Evolutionary conservation across 2,113 vertebrate species (phyloP).

Genomic region (Gobius niger): DNA sequence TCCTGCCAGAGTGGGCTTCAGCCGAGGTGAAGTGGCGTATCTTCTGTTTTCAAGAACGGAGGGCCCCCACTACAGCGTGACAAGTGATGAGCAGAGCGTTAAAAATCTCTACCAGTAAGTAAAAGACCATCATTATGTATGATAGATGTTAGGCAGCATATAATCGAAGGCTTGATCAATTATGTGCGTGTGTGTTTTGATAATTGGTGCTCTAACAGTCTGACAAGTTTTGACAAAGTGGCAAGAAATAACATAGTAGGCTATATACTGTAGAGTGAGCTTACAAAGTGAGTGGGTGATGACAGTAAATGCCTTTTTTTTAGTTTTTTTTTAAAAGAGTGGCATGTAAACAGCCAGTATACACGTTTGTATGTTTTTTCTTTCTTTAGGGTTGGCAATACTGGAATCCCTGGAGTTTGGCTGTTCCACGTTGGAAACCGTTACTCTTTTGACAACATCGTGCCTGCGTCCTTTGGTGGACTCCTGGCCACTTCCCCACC

Average conservation of each 20-base stretch:
- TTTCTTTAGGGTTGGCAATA: constrained; percentile 83
- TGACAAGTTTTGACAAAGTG: not conserved
- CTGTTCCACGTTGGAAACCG: constrained; percentile 86
- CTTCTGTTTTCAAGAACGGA: constrained; percentile 74
- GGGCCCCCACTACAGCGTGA: constrained; percentile 83
- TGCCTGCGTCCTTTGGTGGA: constrained; percentile 65
- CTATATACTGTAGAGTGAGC: no score
- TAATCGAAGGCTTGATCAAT: not conserved
- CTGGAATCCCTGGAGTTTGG: constrained; percentile 87
- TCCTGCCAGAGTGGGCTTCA: constrained; percentile 91
- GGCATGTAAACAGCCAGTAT: no score
- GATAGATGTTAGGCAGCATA: not conserved
- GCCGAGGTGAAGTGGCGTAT: constrained; percentile 81
- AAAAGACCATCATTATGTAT: not conserved
- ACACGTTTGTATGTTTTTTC: not conserved
- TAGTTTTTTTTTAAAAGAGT: no score
- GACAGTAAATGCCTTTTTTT: no score
- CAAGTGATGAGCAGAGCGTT: constrained; percentile 82
- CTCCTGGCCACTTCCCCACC: constrained; percentile 31
- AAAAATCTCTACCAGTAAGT: constrained; percentile 88
- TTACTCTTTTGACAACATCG: constrained; percentile 77
- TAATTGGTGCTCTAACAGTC: no score
- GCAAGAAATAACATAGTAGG: no score
- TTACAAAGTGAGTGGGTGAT: no score
- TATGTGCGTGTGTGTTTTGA: not conserved